These are phyloP conservation scores for Drosophila vallismaia DNA, from an alignment of 2,888 invertebrate genomes.

Conservation along the genomic window DNA sequence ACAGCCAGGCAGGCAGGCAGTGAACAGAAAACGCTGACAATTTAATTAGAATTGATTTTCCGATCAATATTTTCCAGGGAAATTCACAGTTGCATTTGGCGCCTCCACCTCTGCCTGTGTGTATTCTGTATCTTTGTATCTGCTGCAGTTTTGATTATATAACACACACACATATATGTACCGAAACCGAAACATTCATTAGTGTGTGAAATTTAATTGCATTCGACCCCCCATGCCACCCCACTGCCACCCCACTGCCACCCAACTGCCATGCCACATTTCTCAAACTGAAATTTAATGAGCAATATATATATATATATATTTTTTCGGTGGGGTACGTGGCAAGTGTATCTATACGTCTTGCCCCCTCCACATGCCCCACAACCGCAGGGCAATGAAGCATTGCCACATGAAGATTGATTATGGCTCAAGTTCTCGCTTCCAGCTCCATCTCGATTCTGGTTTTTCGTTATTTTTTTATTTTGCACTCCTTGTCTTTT, in stretches of 20 bases:
- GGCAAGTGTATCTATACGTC: constrained; percentile 7
- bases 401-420: constrained; percentile 72
- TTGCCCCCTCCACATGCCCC: background rate
- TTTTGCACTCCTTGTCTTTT: constrained; percentile 25
- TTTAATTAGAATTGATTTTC: constrained; percentile 83
- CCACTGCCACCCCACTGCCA: background rate
- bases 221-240: constrained; percentile 14
- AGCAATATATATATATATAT: constrained; percentile 48
- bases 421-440: constrained; percentile 68
- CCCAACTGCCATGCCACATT: background rate
- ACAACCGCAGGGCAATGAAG: constrained; percentile 64
- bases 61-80: constrained; percentile 83
- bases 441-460: constrained; percentile 5
- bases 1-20: constrained; percentile 5
- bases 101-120: background rate
- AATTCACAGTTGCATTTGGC: constrained; percentile 57
- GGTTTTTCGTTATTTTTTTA: constrained; percentile 18
- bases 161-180: constrained; percentile 36
- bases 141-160: constrained; percentile 50
- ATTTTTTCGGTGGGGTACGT: constrained; percentile 20
- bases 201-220: constrained; percentile 65
- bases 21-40: constrained; percentile 65
- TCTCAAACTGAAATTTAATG: constrained; percentile 63
- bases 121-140: constrained; percentile 21
- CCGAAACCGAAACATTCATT: constrained; percentile 28